Base-by-base conservation (phyloP, 2,797 vertebrate genomes). In the Glossophaga mutica region DNA sequence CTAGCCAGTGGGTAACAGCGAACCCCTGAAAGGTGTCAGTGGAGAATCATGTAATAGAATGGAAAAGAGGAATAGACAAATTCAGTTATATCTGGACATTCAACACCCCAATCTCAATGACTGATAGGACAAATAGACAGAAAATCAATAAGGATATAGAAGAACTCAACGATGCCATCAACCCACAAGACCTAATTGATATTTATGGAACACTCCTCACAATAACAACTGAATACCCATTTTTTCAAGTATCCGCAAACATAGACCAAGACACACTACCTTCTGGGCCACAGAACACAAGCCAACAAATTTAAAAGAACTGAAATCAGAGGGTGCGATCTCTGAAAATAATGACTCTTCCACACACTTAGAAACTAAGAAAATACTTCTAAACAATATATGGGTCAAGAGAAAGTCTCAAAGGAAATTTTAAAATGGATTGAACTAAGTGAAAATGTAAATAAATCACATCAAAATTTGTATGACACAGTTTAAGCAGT, bases 231-330 rank as follows among this genome's bases (percentile, higher is more conserved):
- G 48, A 90, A 87, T 67, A 59, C 1, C 4, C 44, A 65, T 59
- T 81, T 52, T 89, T 81, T 77, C 44, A 82, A 82, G 50, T 52
- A 77, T 62, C 62, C 37, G 93, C 9, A 85, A 82, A 88, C n/a
- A 73, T 9, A 84, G 22, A 85, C 22, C 32, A 84, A 39, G 21
- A 78, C 0, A 84, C 55, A 79, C 19, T 57, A 92, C 19, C 85
- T 52, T 89, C 34, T 85, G 89, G 42, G 29, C 18, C 57, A 85
- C 68, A 74, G 88, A 81, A 79, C 39, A 70, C 11, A 78, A 7
- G 44, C 37, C 68, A 77, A 93, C 37, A 77, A 93, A 93, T 82
- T 70, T 82, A 62, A 92, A 89, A 85, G 22, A 90, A 92, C 1
- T 39, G 32, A 83, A 91, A 91, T 55, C 9, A 95, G 7, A 87